Conservation (phyloP, 2,797 vertebrate genomes). For the Clarias fuscus region DNA sequence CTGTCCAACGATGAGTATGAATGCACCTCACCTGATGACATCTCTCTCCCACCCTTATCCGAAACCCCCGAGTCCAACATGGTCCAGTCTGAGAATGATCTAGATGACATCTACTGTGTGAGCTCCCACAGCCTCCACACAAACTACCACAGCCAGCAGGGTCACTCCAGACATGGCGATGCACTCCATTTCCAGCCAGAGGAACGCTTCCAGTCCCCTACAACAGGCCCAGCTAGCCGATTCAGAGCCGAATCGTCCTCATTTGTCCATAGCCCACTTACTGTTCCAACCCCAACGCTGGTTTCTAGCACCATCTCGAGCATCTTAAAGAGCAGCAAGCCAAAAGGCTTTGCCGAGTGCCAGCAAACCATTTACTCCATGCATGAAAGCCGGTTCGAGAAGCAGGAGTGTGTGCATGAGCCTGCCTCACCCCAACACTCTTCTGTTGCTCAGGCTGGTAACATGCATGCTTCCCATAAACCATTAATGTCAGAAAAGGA, state of each 20-base stretch:
- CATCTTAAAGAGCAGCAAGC: conserved; percentile 61
- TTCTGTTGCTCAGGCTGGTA: conserved; percentile 61
- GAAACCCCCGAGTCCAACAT: conserved; percentile 85
- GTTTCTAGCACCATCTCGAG: conserved; percentile 65
- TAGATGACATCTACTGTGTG: conserved; percentile 75
- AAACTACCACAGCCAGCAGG: conserved; percentile 70
- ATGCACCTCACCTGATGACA: conserved; percentile 87
- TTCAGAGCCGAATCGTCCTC: conserved; percentile 71
- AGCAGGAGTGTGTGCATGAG: conserved; percentile 82
- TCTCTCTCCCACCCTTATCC: conserved; percentile 88
- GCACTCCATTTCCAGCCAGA: conserved; percentile 57
- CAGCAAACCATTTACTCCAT: conserved; percentile 69
- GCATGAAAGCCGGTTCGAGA: conserved; percentile 67
- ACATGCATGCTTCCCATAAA: conserved; percentile 79
- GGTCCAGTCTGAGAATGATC: conserved; percentile 79
- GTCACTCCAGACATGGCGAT: conserved; percentile 61
- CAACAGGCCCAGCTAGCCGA: conserved; percentile 60
- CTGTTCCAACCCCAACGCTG: conserved; percentile 64
- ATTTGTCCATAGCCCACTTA: conserved; percentile 67
- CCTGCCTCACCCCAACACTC: conserved; percentile 68
- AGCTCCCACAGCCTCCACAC: conserved; percentile 72
- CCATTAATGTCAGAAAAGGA: conserved; percentile 75
- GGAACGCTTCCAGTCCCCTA: conserved; percentile 65
- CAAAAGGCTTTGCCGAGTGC: conserved; percentile 62
- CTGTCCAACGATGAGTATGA: conserved; percentile 86